These are phyloP conservation scores for Porites divaricata DNA, from an alignment of 92 coral and sea anemone genomes.

Conservation along the genomic window DNA sequence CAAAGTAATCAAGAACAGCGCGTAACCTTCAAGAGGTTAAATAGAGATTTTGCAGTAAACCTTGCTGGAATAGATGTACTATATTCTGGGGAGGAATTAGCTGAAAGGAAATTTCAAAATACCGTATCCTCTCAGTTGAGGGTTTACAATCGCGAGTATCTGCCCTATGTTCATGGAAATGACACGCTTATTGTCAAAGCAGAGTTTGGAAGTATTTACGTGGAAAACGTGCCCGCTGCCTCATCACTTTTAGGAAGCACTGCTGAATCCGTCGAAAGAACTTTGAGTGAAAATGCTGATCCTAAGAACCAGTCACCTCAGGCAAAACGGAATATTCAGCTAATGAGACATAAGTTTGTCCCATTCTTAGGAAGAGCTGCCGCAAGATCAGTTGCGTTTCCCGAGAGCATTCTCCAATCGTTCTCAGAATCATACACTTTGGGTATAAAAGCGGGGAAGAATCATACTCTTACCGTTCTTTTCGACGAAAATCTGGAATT, in stretches of 20 bases:
- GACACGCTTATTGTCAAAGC: slow-evolving; percentile 48
- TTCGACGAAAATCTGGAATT: slow-evolving; percentile 59
- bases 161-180: slow-evolving; percentile 71
- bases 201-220: slow-evolving; percentile 81
- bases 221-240: slow-evolving; percentile 21
- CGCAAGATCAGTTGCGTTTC: slow-evolving; percentile 32
- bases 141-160: slow-evolving; percentile 38
- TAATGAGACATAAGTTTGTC: slow-evolving; percentile 29
- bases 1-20: slow-evolving; percentile 44
- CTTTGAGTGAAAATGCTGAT: slow-evolving; percentile 45
- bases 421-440: slow-evolving; percentile 46
- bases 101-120: slow-evolving; percentile 48
- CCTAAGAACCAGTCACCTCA: slow-evolving; percentile 36
- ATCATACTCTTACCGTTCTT: slow-evolving; percentile 43
- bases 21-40: slow-evolving; percentile 49
- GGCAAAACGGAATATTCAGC: not conserved
- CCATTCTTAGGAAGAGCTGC: slow-evolving; percentile 23
- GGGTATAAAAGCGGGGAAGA: slow-evolving; percentile 58
- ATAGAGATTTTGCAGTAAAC: slow-evolving; percentile 72
- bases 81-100: slow-evolving; percentile 15
- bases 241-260: not conserved
- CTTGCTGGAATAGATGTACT: not conserved
- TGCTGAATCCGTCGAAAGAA: slow-evolving; percentile 42
- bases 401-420: not conserved
- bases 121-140: slow-evolving; percentile 53